These are phyloP conservation scores for Clarias gariepinus DNA, from an alignment of 2,113 vertebrate genomes.

Conservation along the genomic window DNA sequence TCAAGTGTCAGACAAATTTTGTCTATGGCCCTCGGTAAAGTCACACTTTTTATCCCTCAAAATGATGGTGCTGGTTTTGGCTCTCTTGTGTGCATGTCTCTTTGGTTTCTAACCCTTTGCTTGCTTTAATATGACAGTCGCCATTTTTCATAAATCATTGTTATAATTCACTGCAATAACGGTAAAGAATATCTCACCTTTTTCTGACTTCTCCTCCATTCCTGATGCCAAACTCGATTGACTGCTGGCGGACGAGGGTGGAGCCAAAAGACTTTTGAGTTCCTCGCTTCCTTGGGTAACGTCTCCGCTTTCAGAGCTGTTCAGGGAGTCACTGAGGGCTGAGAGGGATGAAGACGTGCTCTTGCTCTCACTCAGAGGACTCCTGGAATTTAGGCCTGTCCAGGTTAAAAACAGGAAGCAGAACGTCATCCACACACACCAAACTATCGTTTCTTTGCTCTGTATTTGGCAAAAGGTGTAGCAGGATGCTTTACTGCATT, in stretches of 20 bases:
- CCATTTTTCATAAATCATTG: background rate
- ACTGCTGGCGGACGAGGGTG: constrained; percentile 85
- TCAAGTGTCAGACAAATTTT: background rate
- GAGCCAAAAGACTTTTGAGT: constrained; percentile 86
- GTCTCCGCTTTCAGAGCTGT: constrained; percentile 91
- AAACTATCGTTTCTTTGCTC: background rate
- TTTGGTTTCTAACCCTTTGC: background rate
- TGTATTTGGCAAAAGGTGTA: background rate
- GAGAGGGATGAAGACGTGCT: constrained; percentile 93
- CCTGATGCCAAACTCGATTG: constrained; percentile 85
- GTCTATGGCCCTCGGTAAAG: background rate
- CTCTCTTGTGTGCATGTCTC: background rate
- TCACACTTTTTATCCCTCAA: background rate
- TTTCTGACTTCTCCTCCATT: constrained; percentile 92
- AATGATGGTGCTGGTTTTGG: background rate
- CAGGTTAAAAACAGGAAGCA: background rate
- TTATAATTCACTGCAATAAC: background rate
- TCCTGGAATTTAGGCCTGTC: constrained; percentile 81
- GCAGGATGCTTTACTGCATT: background rate
- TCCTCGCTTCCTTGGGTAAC: constrained; percentile 82
- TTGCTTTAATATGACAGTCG: background rate
- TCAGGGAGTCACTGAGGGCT: constrained; percentile 94
- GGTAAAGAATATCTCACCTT: constrained; percentile 76
- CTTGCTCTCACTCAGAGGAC: constrained; percentile 85
- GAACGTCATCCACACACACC: background rate